phyloP scores from a whole-genome alignment of 2,797 vertebrate species.

The Eospalax fontanierii region DNA sequence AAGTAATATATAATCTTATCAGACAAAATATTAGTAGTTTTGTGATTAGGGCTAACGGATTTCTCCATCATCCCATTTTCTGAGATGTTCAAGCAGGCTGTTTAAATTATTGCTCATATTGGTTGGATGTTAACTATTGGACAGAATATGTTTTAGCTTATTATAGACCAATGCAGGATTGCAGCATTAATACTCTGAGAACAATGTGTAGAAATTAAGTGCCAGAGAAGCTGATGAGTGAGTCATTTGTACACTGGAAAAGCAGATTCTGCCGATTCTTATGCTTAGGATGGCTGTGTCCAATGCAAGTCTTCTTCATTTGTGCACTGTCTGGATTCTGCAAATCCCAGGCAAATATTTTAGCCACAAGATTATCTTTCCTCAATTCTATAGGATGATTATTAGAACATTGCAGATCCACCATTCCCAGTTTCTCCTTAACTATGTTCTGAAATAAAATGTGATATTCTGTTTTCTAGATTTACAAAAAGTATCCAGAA shows the following conservation, averaged over 20 bases:
- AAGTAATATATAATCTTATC: neutral
- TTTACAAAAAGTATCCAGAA: neutral
- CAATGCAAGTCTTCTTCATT: accelerated
- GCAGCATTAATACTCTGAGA: neutral
- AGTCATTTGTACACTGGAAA: neutral
- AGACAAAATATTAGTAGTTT: neutral
- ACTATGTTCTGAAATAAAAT: neutral
- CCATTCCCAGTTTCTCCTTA: neutral
- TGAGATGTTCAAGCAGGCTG: neutral
- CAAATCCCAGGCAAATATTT: neutral
- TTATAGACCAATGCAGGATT: neutral
- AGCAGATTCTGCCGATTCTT: neutral
- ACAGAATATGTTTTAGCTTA: neutral
- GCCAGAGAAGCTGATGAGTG: neutral
- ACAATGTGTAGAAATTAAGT: neutral
- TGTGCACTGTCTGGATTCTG: neutral
- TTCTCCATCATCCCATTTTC: neutral
- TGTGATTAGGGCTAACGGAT: neutral
- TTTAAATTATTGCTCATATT: neutral
- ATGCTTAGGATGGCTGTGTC: neutral
- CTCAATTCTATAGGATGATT: too few relatives aligned
- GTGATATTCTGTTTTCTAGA: neutral
- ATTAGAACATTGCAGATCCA: accelerated
- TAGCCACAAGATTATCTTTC: neutral
- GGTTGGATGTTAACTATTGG: neutral